Evolutionary conservation across 2,797 vertebrate genomes (phyloP), one percentile per base, ranked within the genome.

Genomic region (Botia kubotai): DNA sequence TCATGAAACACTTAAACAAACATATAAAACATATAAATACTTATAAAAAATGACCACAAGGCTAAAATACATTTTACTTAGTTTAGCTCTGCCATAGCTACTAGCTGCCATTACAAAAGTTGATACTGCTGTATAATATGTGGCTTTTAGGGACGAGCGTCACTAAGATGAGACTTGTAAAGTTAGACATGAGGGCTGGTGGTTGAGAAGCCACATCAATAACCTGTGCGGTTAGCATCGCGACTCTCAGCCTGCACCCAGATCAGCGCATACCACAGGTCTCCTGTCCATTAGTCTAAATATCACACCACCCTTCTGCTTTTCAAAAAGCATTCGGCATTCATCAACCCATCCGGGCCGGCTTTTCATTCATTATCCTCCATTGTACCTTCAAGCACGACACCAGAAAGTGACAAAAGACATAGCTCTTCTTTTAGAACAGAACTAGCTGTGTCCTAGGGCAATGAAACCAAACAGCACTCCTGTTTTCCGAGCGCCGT

Each of bases 81-180:
- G 43, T 63, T 55, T 63, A 6, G 1, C 26, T 2, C 5, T 14
- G 13, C 26, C 12, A 4, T 13, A n/a, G 62, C 12, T 17, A 2
- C 57, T 52, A 43, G n/a, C 70, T 72, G 78, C 75, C 86, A 81
- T 85, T 33, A 80, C 82, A 84, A 77, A 77, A 83, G 87, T 85
- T 74, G 86, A 91, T 83, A 84, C 55, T n/a, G 0, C 1, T 36
- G 29, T 6, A 65, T 65, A 65, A 65, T 33, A 33, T 63, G 60
- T 63, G 60, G 10, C 60, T 84, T 79, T 84, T 43, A 85, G 57
- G 72, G 73, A 80, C 75, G 75, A 79, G 82, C 72, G 19, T 11
- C 7, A 26, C 86, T 90, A 86, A 88, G 82, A 89, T 88, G 52
- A 63, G n/a, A 79, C 82, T 82, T 87, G 88, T 89, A 89, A 90